Percentiles rank a stretch among this genome's conserved stretches.
Conservation (phyloP, 1,140 invertebrate genomes). For the Psix sp. region DNA sequence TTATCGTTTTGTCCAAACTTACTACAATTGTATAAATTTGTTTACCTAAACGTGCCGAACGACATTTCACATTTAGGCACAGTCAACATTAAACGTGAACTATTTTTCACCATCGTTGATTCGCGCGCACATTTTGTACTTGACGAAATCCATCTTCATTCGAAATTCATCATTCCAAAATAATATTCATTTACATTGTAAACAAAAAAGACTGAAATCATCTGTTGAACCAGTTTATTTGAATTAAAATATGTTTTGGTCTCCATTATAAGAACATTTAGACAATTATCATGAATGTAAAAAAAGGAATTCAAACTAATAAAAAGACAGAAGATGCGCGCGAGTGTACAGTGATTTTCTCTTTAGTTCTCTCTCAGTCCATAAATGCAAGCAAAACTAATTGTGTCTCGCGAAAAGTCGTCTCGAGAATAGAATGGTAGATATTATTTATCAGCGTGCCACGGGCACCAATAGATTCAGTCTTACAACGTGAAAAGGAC, state of each 20-base stretch:
- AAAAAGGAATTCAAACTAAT: neutral
- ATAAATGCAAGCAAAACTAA: conserved; percentile 46
- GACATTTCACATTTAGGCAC: conserved; percentile 34
- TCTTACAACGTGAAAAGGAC: conserved; percentile 44
- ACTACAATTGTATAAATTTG: conserved; percentile 30
- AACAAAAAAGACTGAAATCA: too few relatives aligned
- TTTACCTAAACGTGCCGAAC: conserved; percentile 29
- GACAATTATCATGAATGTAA: too few relatives aligned
- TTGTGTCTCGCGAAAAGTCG: conserved; percentile 46
- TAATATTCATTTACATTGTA: too few relatives aligned
- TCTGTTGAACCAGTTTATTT: too few relatives aligned
- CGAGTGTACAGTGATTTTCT: conserved; percentile 25
- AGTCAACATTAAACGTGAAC: conserved; percentile 24
- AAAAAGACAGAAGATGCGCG: conserved; percentile 19
- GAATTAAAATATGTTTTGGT: too few relatives aligned
- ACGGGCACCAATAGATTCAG: conserved; percentile 28
- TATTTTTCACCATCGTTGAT: neutral
- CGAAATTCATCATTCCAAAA: too few relatives aligned
- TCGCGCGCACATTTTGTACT: conserved; percentile 15
- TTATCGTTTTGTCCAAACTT: conserved; percentile 43
- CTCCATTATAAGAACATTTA: too few relatives aligned
- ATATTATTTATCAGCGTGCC: conserved; percentile 3
- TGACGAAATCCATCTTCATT: too few relatives aligned
- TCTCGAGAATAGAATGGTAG: conserved; percentile 25
- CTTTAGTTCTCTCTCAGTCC: conserved; percentile 46